Conservation (phyloP, 2,797 vertebrate genomes). For the Anniella stebbinsi region DNA sequence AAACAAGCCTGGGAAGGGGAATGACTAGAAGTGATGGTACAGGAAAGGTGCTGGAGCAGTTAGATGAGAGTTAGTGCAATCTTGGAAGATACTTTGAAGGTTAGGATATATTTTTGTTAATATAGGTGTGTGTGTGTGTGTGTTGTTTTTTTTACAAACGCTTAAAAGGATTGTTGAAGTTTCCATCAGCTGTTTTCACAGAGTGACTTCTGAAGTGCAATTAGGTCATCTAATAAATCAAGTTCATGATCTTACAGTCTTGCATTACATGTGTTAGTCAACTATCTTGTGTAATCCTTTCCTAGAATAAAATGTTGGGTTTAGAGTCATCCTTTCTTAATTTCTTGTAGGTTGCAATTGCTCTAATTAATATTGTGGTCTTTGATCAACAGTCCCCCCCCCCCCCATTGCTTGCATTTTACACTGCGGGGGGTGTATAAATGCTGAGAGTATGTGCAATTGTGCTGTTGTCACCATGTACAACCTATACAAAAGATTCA, state of each 20-base stretch:
- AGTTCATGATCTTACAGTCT: slow-evolving; percentile 3
- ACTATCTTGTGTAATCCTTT: not conserved
- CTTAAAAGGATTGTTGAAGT: not conserved
- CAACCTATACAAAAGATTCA: not conserved
- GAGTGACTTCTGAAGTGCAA: not conserved
- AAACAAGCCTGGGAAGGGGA: not conserved
- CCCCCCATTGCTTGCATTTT: not conserved
- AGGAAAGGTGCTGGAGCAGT: no score
- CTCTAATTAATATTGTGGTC: not conserved
- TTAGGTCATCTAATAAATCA: slow-evolving; percentile 1
- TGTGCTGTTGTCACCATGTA: not conserved
- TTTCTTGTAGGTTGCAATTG: not conserved
- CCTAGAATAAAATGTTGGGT: not conserved
- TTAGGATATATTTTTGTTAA: not conserved
- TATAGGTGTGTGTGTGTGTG: no score
- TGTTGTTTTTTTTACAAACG: not conserved
- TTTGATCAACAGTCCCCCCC: not conserved
- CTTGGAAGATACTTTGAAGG: not conserved
- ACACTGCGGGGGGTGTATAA: not conserved
- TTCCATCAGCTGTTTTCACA: not conserved
- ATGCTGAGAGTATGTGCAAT: not conserved
- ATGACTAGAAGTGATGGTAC: not conserved
- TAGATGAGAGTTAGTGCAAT: not conserved
- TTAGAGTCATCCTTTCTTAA: not conserved
- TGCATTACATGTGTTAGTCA: not conserved